Evolutionary conservation across 2,797 vertebrate genomes (phyloP), one percentile per base, ranked within the genome.

Genomic region (Coregonus ussuriensis): DNA sequence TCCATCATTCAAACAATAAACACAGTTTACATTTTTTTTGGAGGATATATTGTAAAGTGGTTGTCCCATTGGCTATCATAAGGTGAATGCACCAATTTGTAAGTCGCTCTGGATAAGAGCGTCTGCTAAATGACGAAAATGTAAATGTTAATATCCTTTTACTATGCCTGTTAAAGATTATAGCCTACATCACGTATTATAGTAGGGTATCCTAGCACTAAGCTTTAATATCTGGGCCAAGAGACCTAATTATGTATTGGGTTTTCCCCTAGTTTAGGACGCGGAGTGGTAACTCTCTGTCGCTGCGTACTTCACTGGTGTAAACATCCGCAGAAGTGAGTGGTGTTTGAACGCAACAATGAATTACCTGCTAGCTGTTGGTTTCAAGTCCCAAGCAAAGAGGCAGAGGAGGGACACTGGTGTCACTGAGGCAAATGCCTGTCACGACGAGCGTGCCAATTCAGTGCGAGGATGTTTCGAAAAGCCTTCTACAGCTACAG

Each of bases 321-420:
- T 81, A 81, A 82, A 82, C 79, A 80, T 84, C 74, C 41, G 75
- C 79, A 77, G 78, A 89, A 86, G 81, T 82, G 65, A 79, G 76
- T 35, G 54, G 72, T 77, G 80, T 81, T 84, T 85, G 67, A 83
- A 82, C 69, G 74, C 77, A 77, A 79, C 79, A 84, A 75, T 85
- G 79, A 84, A 75, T 85, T 81, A 81, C 70, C 71, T 77, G 81
- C 31, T 77, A 79, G 66, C 75, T 78, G 66, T 67, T 35, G 15
- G 63, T 74, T 79, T 75, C 54, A 82, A 65, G 77, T 79, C 76
- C 59, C 59, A 63, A 63, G n/a, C n/a, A 25, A 21, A 63, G 53
- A 67, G 18, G 62, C 18, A 52, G 37, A 69, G 72, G 51, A 31
- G 72, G 56, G 33, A 65, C 14, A 62, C 63, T 76, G 54, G 14